These are phyloP conservation scores for Encarsia formosa DNA, from an alignment of 2,888 invertebrate species.

Conservation along the genomic window DNA sequence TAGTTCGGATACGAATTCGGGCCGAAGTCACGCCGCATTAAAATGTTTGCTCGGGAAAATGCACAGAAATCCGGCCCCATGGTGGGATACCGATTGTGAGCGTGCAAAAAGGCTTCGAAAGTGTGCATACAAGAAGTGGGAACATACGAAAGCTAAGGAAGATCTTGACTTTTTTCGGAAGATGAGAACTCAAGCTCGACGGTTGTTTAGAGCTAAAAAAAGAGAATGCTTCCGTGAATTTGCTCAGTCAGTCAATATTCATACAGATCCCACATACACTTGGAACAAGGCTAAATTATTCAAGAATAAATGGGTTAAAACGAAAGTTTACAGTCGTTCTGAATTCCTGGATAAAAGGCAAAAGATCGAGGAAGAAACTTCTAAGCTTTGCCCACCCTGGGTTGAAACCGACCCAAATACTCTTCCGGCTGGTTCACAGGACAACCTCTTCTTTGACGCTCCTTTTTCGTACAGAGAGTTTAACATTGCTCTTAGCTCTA, in stretches of 20 bases:
- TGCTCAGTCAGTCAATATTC: neutral
- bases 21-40: neutral
- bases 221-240: neutral
- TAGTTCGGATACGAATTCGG: too few species aligned
- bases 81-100: too few species aligned
- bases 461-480: neutral
- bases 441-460: neutral
- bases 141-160: too few species aligned
- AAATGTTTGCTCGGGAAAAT: too few species aligned
- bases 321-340: neutral
- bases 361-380: neutral
- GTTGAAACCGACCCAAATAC: neutral
- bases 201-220: neutral
- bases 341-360: neutral
- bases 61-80: too few species aligned
- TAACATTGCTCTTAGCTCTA: neutral
- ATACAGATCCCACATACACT: neutral
- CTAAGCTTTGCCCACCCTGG: neutral
- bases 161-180: too few species aligned
- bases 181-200: too few species aligned
- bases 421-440: neutral
- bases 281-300: conserved; percentile 6
- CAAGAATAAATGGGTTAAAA: conserved; percentile 2
- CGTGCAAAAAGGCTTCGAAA: too few species aligned
- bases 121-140: too few species aligned